Base-by-base conservation (phyloP, 2,797 vertebrate genomes). In the Geotrypetes seraphini region DNA sequence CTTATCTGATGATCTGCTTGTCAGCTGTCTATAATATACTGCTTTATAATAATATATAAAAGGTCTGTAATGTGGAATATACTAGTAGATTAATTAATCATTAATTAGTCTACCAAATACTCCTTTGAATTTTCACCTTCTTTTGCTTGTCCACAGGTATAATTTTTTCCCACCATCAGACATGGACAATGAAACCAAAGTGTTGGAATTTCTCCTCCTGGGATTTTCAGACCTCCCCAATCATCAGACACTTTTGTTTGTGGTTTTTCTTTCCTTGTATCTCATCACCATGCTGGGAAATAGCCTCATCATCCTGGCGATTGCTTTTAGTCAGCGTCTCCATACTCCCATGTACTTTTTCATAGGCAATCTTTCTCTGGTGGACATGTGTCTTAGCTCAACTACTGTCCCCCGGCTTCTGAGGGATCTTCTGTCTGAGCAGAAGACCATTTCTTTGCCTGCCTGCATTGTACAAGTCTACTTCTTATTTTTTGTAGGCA, bases 281-380 rank as follows among this genome's bases (percentile, higher is more conserved):
- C 7, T 28, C 11, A n/a, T 23, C 16, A 34, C 43, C 6, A 7
- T 47, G 12, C 3, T 28, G 28, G 43, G 43, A 6, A 47, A 47
- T n/a, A 25, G 34, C 9, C 19, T 47, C 16, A 47, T 47, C 18
- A 17, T 39, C 12, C 10, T 47, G 12, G 27, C 47, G 21, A 47
- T 33, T 22, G 25, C 16, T n/a, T 16, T 8, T 8, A 36, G 47
- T 19, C 8, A 8, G 12, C 13, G 21, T 10, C 36, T 47, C 22
- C 43, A 47, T 20, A 39, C 36, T 3, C 43, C 43, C 16, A 47
- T 47, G 43, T 47, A 47, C 31, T 7, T 33, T 7, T 47, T 47
- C 17, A 36, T 47, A 10, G 25, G 43, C 20, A 47, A 39, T 10
- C 26, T 47, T 3, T 43, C 43, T 9, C 30, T 31, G 4, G n/a